phyloP scores from a whole-genome alignment of 2,797 vertebrate genomes.

The Myotis vivesi region DNA sequence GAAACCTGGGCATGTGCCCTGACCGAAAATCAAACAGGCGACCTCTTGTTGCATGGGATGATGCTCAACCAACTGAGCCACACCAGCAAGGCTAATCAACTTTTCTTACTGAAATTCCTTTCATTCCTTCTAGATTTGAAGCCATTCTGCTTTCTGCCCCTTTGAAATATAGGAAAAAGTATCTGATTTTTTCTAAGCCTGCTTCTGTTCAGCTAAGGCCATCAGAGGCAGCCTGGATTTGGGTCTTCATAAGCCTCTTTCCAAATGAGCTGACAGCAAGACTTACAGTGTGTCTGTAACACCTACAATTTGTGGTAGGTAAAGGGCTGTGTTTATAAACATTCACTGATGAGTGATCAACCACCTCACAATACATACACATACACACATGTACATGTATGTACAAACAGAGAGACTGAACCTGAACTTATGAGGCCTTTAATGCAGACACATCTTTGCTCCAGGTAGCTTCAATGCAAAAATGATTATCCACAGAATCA shows the following conservation, averaged over 20 bases:
- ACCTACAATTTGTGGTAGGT: neutral
- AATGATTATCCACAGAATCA: constrained; percentile 7
- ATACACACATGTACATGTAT: neutral
- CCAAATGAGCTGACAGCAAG: neutral
- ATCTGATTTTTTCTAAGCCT: constrained; percentile 19
- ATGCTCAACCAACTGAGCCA: too few relatives aligned
- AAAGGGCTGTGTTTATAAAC: neutral
- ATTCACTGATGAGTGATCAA: neutral
- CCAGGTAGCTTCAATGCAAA: constrained; percentile 28
- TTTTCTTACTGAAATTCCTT: constrained; percentile 53
- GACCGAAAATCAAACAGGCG: too few relatives aligned
- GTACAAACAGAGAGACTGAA: neutral
- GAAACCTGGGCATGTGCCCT: too few relatives aligned
- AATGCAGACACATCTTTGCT: neutral
- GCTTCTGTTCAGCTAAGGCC: neutral
- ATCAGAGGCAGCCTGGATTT: neutral
- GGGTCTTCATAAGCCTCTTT: neutral
- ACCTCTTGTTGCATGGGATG: too few relatives aligned
- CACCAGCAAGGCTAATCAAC: neutral
- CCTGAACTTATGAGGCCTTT: neutral
- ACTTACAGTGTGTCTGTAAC: neutral
- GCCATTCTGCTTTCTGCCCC: constrained; percentile 1
- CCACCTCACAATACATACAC: neutral
- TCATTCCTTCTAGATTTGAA: neutral
- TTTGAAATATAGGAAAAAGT: neutral